phyloP scores from a whole-genome alignment of 2,888 invertebrate species.

The Heterodera filipjevi region DNA sequence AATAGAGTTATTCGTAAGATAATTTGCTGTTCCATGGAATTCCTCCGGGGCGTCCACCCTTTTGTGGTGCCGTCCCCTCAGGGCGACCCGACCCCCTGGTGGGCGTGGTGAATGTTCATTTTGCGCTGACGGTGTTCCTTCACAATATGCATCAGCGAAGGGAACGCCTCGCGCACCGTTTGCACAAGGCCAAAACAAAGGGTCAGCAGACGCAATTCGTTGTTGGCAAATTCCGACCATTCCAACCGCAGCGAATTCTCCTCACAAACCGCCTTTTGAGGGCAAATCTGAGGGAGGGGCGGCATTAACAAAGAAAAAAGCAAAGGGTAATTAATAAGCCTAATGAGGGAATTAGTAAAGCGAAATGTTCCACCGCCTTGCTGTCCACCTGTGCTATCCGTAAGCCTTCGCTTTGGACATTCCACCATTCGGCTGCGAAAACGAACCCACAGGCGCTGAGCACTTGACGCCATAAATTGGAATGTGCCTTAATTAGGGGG shows the following conservation, averaged over 20 bases:
- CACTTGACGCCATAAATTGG: slow-evolving; percentile 40
- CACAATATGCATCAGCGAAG: slow-evolving; percentile 56
- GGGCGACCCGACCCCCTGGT: neutral
- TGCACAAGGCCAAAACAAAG: slow-evolving; percentile 59
- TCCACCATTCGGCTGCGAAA: slow-evolving; percentile 55
- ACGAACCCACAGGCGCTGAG: slow-evolving; percentile 51
- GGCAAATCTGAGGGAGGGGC: slow-evolving; percentile 45
- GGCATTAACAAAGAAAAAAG: neutral
- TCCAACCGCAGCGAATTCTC: slow-evolving; percentile 58
- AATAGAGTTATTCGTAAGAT: too few species aligned
- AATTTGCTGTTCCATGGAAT: too few species aligned
- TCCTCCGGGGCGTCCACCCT: neutral
- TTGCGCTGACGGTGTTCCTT: slow-evolving; percentile 49
- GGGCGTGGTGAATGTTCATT: slow-evolving; percentile 27
- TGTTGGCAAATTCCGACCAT: slow-evolving; percentile 53
- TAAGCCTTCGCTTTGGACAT: slow-evolving; percentile 44
- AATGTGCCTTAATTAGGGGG: slow-evolving; percentile 25
- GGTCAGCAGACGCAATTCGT: slow-evolving; percentile 56
- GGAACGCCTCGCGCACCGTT: slow-evolving; percentile 60
- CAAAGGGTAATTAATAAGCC: neutral
- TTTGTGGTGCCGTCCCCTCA: neutral
- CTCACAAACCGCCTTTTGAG: slow-evolving; percentile 51
- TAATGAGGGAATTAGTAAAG: neutral
- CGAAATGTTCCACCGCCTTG: neutral
- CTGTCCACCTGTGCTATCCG: slow-evolving; percentile 38